Conservation (phyloP, 2,113 vertebrate genomes). For the Bos javanicus region DNA sequence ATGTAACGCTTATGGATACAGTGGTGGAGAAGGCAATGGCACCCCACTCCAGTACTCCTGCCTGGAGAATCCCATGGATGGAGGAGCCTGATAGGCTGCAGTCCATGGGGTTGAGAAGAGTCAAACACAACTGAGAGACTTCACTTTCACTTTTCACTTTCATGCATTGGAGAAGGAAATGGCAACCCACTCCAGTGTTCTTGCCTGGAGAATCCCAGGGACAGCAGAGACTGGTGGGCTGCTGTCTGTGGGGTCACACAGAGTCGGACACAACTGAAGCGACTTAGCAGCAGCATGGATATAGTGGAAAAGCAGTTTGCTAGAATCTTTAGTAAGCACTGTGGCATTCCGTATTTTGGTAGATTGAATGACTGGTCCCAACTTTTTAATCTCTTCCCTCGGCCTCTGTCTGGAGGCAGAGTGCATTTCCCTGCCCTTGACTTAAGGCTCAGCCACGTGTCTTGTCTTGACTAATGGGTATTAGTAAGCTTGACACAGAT, state of each 20-base stretch:
- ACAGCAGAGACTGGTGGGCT: fast-evolving
- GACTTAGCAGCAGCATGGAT: neutral
- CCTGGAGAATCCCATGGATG: neutral
- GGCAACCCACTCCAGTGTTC: neutral
- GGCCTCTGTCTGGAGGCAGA: neutral
- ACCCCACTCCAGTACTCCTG: neutral
- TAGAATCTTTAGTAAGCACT: neutral
- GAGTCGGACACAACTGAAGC: neutral
- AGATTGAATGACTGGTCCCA: neutral
- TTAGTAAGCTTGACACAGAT: neutral
- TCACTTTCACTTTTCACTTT: neutral
- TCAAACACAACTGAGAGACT: fast-evolving
- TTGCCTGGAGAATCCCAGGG: neutral
- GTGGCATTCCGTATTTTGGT: neutral
- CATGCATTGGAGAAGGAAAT: neutral
- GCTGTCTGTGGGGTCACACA: neutral
- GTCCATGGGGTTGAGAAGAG: neutral
- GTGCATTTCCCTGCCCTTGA: neutral
- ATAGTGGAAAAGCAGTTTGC: neutral
- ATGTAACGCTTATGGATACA: neutral
- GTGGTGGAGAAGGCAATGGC: neutral
- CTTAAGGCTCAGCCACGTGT: neutral
- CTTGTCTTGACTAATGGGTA: neutral
- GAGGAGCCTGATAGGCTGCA: neutral
- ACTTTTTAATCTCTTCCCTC: neutral